Conservation (phyloP, 2,113 vertebrate genomes). For the Paramisgurnus dabryanus region DNA sequence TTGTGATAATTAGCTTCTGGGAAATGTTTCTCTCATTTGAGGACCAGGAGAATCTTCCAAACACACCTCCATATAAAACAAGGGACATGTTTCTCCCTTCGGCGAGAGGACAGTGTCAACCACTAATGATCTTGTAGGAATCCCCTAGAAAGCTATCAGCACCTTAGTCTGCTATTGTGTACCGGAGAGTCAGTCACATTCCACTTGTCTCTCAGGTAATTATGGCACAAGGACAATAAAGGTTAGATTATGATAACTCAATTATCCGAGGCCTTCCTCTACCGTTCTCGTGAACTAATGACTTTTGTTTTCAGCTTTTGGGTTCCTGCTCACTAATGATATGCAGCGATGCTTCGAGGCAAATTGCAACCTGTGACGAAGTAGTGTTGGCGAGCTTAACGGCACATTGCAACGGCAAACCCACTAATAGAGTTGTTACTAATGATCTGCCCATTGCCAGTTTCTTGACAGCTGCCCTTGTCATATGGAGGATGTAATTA, state of each 20-base stretch:
- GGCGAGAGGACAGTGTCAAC: conserved; percentile 44
- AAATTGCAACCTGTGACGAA: neutral
- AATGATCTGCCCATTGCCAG: conserved; percentile 20
- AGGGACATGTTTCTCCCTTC: conserved; percentile 30
- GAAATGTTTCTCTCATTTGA: conserved; percentile 27
- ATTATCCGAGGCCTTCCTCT: conserved; percentile 32
- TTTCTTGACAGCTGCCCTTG: conserved; percentile 35
- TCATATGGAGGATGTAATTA: conserved; percentile 46
- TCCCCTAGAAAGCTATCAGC: conserved; percentile 23
- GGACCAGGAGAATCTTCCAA: conserved; percentile 5
- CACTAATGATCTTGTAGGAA: conserved; percentile 38
- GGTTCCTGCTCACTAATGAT: neutral
- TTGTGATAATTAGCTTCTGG: conserved; percentile 41
- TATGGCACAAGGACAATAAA: conserved; percentile 45
- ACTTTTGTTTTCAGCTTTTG: conserved; percentile 6
- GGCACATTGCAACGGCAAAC: neutral
- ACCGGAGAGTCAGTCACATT: conserved; percentile 25
- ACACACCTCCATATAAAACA: conserved; percentile 20
- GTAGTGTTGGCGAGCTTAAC: conserved; percentile 9
- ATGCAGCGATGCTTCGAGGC: neutral
- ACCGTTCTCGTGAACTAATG: conserved; percentile 29
- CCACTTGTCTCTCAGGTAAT: conserved; percentile 33
- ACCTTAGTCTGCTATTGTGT: neutral
- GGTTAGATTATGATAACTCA: conserved; percentile 46
- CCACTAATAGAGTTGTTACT: conserved; percentile 12